Conservation (phyloP, 92 coral and sea anemone species). For the Palythoa heliodiscus region DNA sequence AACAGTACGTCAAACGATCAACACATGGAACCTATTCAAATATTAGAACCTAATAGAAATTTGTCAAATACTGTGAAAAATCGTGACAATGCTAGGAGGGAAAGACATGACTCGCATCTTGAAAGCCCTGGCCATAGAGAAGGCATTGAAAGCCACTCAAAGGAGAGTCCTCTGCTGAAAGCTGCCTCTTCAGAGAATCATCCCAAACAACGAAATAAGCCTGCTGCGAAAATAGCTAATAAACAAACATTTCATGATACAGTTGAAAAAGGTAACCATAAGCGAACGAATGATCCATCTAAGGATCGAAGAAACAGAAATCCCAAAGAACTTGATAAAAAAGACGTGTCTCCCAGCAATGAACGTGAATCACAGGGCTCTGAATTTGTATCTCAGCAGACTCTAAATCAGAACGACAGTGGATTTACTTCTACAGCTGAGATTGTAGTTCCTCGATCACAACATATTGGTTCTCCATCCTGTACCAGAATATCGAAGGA, state of each 20-base stretch:
- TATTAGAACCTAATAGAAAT: neutral
- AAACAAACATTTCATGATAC: neutral
- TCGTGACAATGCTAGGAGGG: neutral
- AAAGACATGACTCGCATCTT: neutral
- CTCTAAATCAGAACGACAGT: slow-evolving; percentile 23
- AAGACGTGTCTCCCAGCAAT: neutral
- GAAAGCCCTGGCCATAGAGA: neutral
- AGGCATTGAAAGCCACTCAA: neutral
- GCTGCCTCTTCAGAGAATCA: neutral
- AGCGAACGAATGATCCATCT: neutral
- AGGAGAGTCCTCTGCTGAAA: neutral
- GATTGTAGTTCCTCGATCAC: neutral
- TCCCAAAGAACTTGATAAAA: neutral
- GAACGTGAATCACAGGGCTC: neutral
- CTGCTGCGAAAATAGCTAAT: neutral
- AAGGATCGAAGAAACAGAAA: neutral
- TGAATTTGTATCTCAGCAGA: neutral
- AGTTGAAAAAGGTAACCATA: neutral
- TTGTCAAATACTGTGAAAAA: neutral
- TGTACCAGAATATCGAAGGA: neutral
- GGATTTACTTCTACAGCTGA: slow-evolving; percentile 30
- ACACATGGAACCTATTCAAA: neutral
- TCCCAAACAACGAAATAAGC: neutral
- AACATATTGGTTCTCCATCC: neutral
- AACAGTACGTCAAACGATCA: neutral